Base-by-base conservation (phyloP, 2,888 invertebrate species). In the Erpobdella octoculata region DNA sequence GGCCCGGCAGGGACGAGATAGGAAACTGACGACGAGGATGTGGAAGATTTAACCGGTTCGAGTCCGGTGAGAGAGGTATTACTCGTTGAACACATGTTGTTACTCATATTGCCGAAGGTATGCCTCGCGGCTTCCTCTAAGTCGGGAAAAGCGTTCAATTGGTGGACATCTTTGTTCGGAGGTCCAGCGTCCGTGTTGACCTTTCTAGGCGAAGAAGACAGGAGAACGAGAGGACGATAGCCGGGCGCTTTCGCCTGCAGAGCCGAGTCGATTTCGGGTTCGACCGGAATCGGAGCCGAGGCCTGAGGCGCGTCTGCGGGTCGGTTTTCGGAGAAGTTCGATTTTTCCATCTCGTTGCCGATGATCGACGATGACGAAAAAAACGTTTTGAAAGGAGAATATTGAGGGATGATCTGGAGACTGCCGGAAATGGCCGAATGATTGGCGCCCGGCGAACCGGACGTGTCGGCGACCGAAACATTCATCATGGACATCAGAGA, bases 301-400 rank as follows among this genome's bases (percentile, higher is more conserved):
- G 36, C 21, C 37, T 37, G 48, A 35, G 62, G 48, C 1, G 38
- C 21, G 33, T 89, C 89, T 6, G 88, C 87, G 12, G 86, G 86
- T 70, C 86, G 86, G 33, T 89, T 89, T 71, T 88, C 88, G 1
- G 89, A 89, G 82, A 89, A 90, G 81, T 89, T 89, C 84, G 88
- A 87, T 71, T 79, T 74, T 25, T 72, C 73, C 72, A 80, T 79
- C 25, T 80, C 72, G 46, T 65, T 76, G 74, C 79, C 80, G 35
- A 78, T 75, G 33, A 82, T 74, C 31, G 80, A 76, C 31, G 78
- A 77, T n/a, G 78, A 78, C 58, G 88, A 87, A 78, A 89, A 88
- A 1, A 86, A 91, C 81, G 91, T 91, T 81, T 91, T 91, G 84
- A 94, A 93, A 75, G 94, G 87, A 0, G 92, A 91, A 84, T 93